These are phyloP conservation scores for Babylonia areolata DNA, from an alignment of 1,140 invertebrate genomes.

Conservation along the genomic window DNA sequence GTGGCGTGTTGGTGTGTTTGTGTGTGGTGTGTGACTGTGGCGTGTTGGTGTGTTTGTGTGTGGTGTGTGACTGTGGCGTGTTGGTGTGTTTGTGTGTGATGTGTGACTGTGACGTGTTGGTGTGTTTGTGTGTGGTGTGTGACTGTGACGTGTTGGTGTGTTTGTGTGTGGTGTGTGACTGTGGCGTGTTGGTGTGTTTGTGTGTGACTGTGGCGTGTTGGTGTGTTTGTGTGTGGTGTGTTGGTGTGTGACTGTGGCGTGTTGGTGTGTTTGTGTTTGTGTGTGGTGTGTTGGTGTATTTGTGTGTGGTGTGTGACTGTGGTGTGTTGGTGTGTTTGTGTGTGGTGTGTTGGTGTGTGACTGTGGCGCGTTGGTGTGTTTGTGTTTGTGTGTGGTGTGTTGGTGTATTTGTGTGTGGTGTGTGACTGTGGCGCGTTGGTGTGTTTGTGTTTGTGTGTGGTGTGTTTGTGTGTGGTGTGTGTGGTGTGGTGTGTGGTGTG, in stretches of 20 bases:
- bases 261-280: background rate
- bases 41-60: background rate
- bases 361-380: background rate
- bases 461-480: background rate
- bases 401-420: too few species aligned
- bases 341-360: background rate
- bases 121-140: background rate
- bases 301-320: background rate
- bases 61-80: background rate
- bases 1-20: too few species aligned
- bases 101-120: too few species aligned
- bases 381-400: background rate
- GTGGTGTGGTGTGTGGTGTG: too few species aligned
- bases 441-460: too few species aligned
- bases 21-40: background rate
- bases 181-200: too few species aligned
- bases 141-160: too few species aligned
- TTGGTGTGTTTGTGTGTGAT: too few species aligned
- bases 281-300: background rate
- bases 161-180: background rate
- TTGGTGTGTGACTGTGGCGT: background rate
- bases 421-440: too few species aligned
- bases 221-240: background rate
- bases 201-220: constrained; percentile 1
- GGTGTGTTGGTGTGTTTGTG: too few species aligned